Evolutionary conservation across 2,888 invertebrate species (phyloP).

Genomic region (Tachina fera): DNA sequence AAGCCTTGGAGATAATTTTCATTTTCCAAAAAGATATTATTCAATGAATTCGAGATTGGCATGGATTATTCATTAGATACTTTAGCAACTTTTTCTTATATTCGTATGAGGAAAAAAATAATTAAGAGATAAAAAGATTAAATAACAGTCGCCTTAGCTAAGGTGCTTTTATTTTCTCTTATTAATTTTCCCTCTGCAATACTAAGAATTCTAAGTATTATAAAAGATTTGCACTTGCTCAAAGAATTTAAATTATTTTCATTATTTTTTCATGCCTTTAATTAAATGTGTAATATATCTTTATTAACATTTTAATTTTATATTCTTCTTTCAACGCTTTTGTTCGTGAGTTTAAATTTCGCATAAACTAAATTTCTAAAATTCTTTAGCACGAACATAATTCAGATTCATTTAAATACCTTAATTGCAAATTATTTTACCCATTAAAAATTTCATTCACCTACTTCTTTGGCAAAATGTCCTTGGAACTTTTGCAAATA

Average conservation of each 20-base stretch:
- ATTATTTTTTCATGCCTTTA: neutral
- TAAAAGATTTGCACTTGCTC: too few relatives aligned
- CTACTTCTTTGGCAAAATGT: conserved; percentile 45
- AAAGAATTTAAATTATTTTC: too few relatives aligned
- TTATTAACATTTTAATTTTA: neutral
- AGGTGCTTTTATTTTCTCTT: neutral
- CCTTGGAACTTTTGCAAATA: conserved; percentile 44
- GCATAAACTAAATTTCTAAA: conserved; percentile 6
- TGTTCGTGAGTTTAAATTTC: neutral
- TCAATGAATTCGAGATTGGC: too few relatives aligned
- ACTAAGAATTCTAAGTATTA: neutral
- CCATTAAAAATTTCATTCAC: conserved; percentile 53
- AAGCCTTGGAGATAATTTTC: too few relatives aligned
- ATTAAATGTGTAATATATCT: neutral
- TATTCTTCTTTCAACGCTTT: neutral
- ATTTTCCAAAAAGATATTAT: too few relatives aligned
- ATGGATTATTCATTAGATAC: too few relatives aligned
- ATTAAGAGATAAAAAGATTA: too few relatives aligned
- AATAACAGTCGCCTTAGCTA: too few relatives aligned
- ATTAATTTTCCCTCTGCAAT: neutral
- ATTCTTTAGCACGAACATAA: conserved; percentile 24
- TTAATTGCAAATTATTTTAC: conserved; percentile 58
- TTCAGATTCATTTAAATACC: conserved; percentile 45
- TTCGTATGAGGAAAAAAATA: too few relatives aligned
- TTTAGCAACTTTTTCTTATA: too few relatives aligned